Evolutionary conservation across 2,888 invertebrate species (phyloP).

Genomic region (Tricholauxania praeusta): DNA sequence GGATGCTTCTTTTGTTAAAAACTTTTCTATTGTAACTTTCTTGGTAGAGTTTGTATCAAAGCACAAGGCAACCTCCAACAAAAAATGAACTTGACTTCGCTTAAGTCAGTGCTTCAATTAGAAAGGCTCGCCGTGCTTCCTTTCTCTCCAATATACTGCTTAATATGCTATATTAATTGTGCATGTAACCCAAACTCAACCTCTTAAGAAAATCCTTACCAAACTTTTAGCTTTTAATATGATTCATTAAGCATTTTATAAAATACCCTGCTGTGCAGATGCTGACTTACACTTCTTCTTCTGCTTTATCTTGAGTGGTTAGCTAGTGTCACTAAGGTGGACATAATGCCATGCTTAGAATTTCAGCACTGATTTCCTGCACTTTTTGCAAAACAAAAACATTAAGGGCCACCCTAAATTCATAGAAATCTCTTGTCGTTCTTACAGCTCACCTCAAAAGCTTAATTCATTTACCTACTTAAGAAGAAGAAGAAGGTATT

Average conservation of each 20-base stretch:
- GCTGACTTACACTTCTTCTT: neutral
- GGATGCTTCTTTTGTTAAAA: neutral
- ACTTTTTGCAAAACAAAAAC: no score
- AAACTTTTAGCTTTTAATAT: constrained; percentile 37
- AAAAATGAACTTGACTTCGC: neutral
- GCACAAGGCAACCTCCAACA: neutral
- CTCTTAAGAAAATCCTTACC: constrained; percentile 15
- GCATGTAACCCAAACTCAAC: constrained; percentile 22
- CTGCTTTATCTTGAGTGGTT: neutral
- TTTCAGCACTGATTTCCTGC: no score
- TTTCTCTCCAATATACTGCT: neutral
- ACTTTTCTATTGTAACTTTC: neutral
- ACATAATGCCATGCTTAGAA: no score
- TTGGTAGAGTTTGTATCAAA: neutral
- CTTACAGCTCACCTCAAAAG: constrained; percentile 39
- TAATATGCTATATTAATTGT: constrained; percentile 34
- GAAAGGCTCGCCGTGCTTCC: constrained; percentile 9
- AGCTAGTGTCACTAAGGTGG: no score
- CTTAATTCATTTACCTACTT: constrained; percentile 57
- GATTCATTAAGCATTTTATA: constrained; percentile 42
- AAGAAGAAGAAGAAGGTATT: constrained; percentile 34
- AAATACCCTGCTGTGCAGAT: constrained; percentile 17
- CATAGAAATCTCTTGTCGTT: constrained; percentile 29
- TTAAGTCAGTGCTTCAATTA: constrained; percentile 25
- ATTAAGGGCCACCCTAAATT: neutral